Conservation (phyloP, 53 echinoderm and acorn worm species). For the Henricia sp. region DNA sequence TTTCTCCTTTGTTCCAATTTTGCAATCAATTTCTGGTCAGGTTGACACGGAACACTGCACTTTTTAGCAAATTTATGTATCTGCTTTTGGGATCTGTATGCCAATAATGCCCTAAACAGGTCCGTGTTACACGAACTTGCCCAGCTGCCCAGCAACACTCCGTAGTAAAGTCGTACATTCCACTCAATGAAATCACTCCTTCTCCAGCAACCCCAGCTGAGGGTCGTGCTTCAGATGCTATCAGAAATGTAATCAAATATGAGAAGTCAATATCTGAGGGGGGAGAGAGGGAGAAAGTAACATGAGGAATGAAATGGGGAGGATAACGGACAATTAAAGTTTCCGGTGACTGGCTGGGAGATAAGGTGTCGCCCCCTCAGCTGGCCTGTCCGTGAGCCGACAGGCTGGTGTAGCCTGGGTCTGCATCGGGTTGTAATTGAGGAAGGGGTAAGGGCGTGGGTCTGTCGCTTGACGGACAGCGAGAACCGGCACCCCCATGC, state of each 20-base stretch:
- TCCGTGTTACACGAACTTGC: conserved; percentile 43
- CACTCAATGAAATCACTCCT: neutral
- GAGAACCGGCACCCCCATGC: neutral
- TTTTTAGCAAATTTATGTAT: conserved; percentile 21
- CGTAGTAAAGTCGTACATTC: neutral
- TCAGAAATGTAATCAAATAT: conserved; percentile 52
- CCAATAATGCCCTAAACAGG: neutral
- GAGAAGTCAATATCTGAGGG: neutral
- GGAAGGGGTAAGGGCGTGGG: no score
- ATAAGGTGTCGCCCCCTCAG: conserved; percentile 41
- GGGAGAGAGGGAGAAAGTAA: neutral
- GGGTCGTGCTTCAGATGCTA: conserved; percentile 30
- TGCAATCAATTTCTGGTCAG: no score
- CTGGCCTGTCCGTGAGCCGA: neutral
- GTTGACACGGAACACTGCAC: conserved; percentile 3
- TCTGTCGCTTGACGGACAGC: conserved; percentile 30
- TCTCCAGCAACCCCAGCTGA: conserved; percentile 11
- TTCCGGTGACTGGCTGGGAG: conserved; percentile 21
- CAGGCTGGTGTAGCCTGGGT: no score
- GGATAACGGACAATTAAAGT: conserved; percentile 54
- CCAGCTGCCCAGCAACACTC: neutral
- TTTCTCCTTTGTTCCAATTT: no score
- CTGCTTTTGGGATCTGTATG: conserved; percentile 1
- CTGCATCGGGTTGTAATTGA: no score
- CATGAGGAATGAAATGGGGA: neutral